phyloP scores from a whole-genome alignment of 2,113 vertebrate genomes.

The Phrynocephalus versicolor region DNA sequence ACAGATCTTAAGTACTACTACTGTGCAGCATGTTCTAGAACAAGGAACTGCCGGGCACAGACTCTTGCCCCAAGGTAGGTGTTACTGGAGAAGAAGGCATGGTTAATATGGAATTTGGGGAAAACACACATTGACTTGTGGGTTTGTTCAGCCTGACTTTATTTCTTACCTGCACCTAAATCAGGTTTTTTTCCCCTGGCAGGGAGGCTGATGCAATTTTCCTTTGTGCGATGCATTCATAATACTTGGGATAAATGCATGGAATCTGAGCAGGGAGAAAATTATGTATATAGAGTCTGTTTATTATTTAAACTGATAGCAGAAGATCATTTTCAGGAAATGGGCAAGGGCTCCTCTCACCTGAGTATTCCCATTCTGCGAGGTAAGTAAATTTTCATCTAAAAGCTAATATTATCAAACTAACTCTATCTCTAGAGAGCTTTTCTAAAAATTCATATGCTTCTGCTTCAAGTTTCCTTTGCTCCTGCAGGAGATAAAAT shows the following conservation, averaged over 20 bases:
- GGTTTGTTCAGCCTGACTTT: background rate
- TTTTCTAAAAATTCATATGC: background rate
- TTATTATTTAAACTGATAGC: background rate
- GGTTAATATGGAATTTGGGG: background rate
- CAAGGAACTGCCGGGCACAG: no score
- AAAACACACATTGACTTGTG: background rate
- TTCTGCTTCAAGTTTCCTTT: background rate
- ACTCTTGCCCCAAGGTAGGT: no score
- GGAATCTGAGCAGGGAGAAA: background rate
- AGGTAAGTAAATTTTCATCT: background rate
- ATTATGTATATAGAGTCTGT: background rate
- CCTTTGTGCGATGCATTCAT: background rate
- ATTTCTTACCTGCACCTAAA: background rate
- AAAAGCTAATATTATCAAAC: background rate
- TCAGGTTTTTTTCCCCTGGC: background rate
- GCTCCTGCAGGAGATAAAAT: rapidly evolving
- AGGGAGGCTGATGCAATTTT: background rate
- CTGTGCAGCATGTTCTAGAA: no score
- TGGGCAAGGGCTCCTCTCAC: background rate
- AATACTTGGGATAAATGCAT: background rate
- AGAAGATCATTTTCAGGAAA: background rate
- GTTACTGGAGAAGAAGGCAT: background rate
- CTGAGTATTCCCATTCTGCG: background rate
- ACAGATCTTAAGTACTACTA: no score
- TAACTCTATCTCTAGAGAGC: background rate